Base-by-base conservation (phyloP, 2,797 vertebrate genomes). In the Acridotheres tristis region DNA sequence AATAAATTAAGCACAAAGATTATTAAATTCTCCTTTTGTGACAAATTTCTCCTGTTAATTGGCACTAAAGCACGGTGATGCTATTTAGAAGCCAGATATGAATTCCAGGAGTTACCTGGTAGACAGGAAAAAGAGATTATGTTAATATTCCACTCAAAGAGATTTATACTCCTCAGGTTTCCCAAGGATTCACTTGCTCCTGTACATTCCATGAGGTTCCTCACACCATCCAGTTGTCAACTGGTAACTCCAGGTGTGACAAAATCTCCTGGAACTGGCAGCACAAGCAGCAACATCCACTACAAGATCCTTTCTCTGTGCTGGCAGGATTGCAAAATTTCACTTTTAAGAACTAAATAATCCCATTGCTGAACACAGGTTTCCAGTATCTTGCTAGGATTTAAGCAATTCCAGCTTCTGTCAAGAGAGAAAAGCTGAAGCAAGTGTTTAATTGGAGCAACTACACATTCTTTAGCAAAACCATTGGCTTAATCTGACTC, bases 361-460 rank as follows among this genome's bases (percentile, higher is more conserved):
- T 50, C 40, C 34, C 81, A 67, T 40, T 92, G 21, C 29, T 53
- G 40, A 63, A 65, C 34, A 66, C 29, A 25, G 23, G 29, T 79
- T 93, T 90, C 89, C 81, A 93, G 73, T 26, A 73, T 27, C 53
- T 48, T 53, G 13, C 48, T 38, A 40, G 34, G 66, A 90, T 90
- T 92, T 82, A 40, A 22, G 47, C 30, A 92, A 92, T 67, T 43
- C 6, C 18, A 53, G 42, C 23, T 45, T 79, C 50, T 91, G 34
- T 51, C 87, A 93, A 96, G 48, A 53, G n/a, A 87, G 71, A 74
- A 93, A 90, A 59, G 50, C 48, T 93, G 72, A 77, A 71, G 55
- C 86, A 96, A 92, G 88, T 96, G 83, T 95, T 98, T 97, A 97
- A 96, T 23, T 92, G 66, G 45, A 90, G 58, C 75, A 96, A 90